These are phyloP conservation scores for rat (Rattus norvegicus) DNA, from an alignment of 2,113 vertebrate species.

Conservation along the genomic window GRCr8 NC_086021.1:124980501-124981000, in stretches of 20 bases:
- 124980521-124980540: background rate
- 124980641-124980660: background rate
- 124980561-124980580: background rate
- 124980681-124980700: background rate
- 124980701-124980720: background rate
- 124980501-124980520: background rate
- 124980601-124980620: background rate
- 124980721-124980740: background rate
- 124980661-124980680: background rate
- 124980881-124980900: constrained; percentile 38
- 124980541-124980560: background rate
- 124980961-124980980: background rate
- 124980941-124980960: background rate
- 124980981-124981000: background rate
- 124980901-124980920: background rate
- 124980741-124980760: background rate
- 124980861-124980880: background rate
- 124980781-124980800: background rate
- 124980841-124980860: background rate
- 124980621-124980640: background rate
- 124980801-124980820: background rate
- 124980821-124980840: background rate
- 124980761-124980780: background rate
- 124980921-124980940: background rate
- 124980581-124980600: background rate